These are phyloP conservation scores for Babylonia areolata DNA, from an alignment of 1,140 invertebrate species.

Conservation along the genomic window DNA sequence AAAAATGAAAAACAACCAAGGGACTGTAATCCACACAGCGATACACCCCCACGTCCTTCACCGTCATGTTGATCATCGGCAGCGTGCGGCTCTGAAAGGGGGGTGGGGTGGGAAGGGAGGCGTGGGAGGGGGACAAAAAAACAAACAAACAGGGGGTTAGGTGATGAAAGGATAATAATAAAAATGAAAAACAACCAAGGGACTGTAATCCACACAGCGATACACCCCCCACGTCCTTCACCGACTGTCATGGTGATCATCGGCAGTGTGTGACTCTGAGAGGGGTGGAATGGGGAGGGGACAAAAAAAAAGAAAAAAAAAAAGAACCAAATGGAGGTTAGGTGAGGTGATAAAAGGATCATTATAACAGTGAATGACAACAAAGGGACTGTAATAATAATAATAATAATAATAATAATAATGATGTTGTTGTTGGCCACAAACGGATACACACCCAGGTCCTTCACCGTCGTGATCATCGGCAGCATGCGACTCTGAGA, in stretches of 20 bases:
- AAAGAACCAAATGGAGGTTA: too few species aligned
- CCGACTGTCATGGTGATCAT: slow-evolving; percentile 36
- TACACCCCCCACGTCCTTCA: slow-evolving; percentile 60
- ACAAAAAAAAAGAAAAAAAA: too few species aligned
- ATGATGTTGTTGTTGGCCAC: slow-evolving; percentile 73
- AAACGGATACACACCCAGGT: slow-evolving; percentile 68
- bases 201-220: slow-evolving; percentile 73
- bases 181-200: too few species aligned
- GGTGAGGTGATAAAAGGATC: too few species aligned
- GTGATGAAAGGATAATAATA: too few species aligned
- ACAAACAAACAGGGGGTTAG: too few species aligned
- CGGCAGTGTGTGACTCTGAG: slow-evolving; percentile 35
- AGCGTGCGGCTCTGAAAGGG: slow-evolving; percentile 33
- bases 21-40: slow-evolving; percentile 74
- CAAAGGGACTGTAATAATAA: too few species aligned
- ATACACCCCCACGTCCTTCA: slow-evolving; percentile 65
- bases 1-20: too few species aligned
- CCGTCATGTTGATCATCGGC: slow-evolving; percentile 54
- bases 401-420: too few species aligned
- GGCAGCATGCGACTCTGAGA: slow-evolving; percentile 36
- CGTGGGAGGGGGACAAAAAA: too few species aligned
- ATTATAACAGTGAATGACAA: too few species aligned
- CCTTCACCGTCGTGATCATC: slow-evolving; percentile 52
- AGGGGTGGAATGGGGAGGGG: background rate
- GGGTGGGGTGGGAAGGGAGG: background rate